Base-by-base conservation (phyloP, 2,888 invertebrate genomes). In the Diplazon laetatorius region DNA sequence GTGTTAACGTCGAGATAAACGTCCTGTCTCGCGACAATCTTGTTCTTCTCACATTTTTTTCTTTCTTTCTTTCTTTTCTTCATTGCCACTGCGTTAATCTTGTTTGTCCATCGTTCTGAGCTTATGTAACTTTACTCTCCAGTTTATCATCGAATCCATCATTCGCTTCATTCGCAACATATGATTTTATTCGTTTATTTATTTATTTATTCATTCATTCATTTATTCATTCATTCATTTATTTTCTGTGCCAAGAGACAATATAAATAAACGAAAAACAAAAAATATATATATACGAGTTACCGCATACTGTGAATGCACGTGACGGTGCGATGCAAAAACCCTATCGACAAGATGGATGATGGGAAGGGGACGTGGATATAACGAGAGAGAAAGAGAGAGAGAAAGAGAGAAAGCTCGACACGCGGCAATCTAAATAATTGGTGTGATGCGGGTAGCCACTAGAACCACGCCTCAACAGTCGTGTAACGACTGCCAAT, bases 361-460 rank as follows among this genome's bases (percentile, higher is more conserved):
- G 70, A 71, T 65, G 42, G 55, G 44, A 55, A 42, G 55, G 25
- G 30, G 52, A 37, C 52, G 42, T 14, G 18, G 59, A n/a, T n/a
- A n/a, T n/a, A n/a, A n/a, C n/a, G 39, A 39, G 37, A 39, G 10
- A 39, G 37, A 37, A 1, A 12, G 44, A n/a, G 44, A 50, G 37
- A 44, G 62, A 57, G 79, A 75, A 82, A 70, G 78, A 42, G 75
- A 82, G 81, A 80, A 80, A 80, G 80, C 84, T 84, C 80, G 66
- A 71, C 78, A 82, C 79, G 80, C 78, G 75, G 72, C 83, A 85
- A 84, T 86, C 82, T 80, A 84, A 85, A 85, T 85, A 86, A 86
- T 87, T 87, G 82, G 79, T 60, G 78, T 73, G 80, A 80, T 80
- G 79, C 72, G 82, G 82, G 79, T 74, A 81, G 65, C 76, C 70